Conservation (phyloP, 2,113 vertebrate species). For the Nanorana parkeri region DNA sequence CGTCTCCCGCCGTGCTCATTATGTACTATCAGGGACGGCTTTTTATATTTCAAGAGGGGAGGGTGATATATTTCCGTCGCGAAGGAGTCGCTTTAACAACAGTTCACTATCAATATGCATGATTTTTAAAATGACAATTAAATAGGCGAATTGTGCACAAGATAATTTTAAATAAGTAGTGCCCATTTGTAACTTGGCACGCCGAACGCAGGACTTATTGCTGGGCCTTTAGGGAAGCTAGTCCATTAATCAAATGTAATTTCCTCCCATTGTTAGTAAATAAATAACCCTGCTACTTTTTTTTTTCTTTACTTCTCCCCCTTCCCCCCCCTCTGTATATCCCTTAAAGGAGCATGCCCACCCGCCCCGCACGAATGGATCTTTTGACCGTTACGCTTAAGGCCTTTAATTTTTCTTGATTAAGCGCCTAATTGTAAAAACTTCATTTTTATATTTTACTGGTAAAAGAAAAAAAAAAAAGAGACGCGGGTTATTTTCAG, state of each 20-base stretch:
- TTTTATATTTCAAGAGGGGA: constrained; percentile 64
- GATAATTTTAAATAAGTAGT: constrained; percentile 60
- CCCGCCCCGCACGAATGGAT: neutral
- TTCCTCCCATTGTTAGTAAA: constrained; percentile 57
- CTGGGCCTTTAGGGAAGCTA: constrained; percentile 56
- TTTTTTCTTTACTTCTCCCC: neutral
- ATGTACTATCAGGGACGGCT: constrained; percentile 67
- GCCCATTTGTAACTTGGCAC: constrained; percentile 59
- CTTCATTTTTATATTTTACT: constrained; percentile 42
- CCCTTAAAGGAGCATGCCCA: constrained; percentile 35
- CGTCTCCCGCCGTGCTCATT: constrained; percentile 62
- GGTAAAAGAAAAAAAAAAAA: neutral
- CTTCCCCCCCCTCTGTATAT: constrained; percentile 3
- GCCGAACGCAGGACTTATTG: constrained; percentile 57
- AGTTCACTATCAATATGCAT: constrained; percentile 61
- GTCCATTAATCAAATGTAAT: constrained; percentile 58
- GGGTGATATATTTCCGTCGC: constrained; percentile 71
- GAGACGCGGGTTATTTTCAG: constrained; percentile 9
- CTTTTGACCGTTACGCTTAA: constrained; percentile 11
- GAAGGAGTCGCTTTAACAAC: constrained; percentile 62
- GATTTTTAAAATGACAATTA: constrained; percentile 63
- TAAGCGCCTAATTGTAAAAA: constrained; percentile 47
- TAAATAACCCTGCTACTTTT: constrained; percentile 22
- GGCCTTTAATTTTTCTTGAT: constrained; percentile 30
- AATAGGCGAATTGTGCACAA: constrained; percentile 60